Percentiles rank a stretch among this genome's conserved stretches.
Conservation (phyloP, 2,113 vertebrate genomes). For the Dipodomys spectabilis region DNA sequence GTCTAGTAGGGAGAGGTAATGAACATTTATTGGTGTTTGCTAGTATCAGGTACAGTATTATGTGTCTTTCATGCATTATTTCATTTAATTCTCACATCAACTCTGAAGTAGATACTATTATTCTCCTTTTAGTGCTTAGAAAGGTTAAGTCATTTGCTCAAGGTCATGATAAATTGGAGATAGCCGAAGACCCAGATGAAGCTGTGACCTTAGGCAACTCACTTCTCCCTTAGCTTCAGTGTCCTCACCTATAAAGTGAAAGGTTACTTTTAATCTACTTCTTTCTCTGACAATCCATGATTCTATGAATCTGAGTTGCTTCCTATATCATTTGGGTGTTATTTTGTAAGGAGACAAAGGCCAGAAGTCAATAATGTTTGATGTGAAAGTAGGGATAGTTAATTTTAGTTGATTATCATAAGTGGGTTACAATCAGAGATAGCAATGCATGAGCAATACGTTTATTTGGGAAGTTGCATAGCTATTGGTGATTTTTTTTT, state of each 20-base stretch:
- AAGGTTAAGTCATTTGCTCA: slow-evolving; percentile 43
- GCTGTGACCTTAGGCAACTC: slow-evolving; percentile 48
- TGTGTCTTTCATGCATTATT: slow-evolving; percentile 33
- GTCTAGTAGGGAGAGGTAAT: slow-evolving; percentile 20
- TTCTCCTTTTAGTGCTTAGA: slow-evolving; percentile 56
- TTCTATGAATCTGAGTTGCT: neutral
- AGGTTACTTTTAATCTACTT: slow-evolving; percentile 36
- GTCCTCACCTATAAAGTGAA: slow-evolving; percentile 34
- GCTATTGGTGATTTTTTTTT: neutral
- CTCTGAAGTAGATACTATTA: slow-evolving; percentile 22
- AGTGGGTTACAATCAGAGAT: slow-evolving; percentile 8
- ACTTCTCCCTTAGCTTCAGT: neutral
- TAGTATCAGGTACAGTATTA: neutral
- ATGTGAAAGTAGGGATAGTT: slow-evolving; percentile 34
- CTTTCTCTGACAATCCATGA: neutral
- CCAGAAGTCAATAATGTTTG: slow-evolving; percentile 34
- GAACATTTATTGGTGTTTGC: slow-evolving; percentile 25
- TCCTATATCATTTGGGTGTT: slow-evolving; percentile 20
- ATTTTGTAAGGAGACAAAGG: slow-evolving; percentile 29
- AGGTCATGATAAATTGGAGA: neutral
- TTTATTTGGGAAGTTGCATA: slow-evolving; percentile 16
- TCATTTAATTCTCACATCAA: slow-evolving; percentile 51
- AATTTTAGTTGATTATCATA: neutral
- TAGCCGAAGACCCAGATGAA: neutral
- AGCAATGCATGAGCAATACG: neutral